These are phyloP conservation scores for Drosophila rhopaloa DNA, from an alignment of 1,140 invertebrate genomes.

Conservation along the genomic window DNA sequence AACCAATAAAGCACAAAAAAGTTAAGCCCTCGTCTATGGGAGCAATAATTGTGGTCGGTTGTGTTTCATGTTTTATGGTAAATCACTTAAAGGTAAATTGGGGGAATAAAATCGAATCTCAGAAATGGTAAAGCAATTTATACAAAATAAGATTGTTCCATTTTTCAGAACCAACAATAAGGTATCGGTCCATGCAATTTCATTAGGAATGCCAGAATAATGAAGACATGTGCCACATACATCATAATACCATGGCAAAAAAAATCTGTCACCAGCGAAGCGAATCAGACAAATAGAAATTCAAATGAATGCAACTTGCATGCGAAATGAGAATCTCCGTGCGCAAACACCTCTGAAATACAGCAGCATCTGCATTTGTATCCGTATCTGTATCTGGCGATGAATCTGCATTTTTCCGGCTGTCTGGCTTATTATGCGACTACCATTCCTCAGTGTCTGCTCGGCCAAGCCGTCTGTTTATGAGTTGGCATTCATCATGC, in stretches of 20 bases:
- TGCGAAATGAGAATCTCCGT: slow-evolving; percentile 41
- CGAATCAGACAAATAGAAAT: slow-evolving; percentile 38
- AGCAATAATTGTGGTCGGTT: slow-evolving; percentile 5
- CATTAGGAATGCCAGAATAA: slow-evolving; percentile 11
- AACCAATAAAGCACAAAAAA: slow-evolving; percentile 31
- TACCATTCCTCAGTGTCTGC: slow-evolving; percentile 21
- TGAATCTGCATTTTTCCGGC: slow-evolving; percentile 34
- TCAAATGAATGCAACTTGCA: slow-evolving; percentile 68
- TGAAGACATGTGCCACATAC: slow-evolving; percentile 12
- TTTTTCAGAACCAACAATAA: background rate
- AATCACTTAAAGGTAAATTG: background rate
- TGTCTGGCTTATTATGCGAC: slow-evolving; percentile 52
- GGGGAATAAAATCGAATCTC: background rate
- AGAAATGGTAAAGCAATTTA: background rate
- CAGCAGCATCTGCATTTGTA: slow-evolving; percentile 20
- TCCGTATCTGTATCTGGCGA: slow-evolving; percentile 14
- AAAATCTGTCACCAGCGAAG: slow-evolving; percentile 25
- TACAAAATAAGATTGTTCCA: background rate
- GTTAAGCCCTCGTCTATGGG: slow-evolving; percentile 11
- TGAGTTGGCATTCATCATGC: slow-evolving; percentile 57
- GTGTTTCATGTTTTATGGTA: slow-evolving; percentile 12
- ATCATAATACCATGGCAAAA: slow-evolving; percentile 11
- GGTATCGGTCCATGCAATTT: background rate
- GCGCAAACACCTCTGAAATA: slow-evolving; percentile 17
- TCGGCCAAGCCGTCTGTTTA: slow-evolving; percentile 16